A percentile compares a stretch with the other conserved stretches of the same genome.
These are phyloP conservation scores for Hylaea fasciaria DNA, from an alignment of 2,888 invertebrate genomes.

Conservation along the genomic window DNA sequence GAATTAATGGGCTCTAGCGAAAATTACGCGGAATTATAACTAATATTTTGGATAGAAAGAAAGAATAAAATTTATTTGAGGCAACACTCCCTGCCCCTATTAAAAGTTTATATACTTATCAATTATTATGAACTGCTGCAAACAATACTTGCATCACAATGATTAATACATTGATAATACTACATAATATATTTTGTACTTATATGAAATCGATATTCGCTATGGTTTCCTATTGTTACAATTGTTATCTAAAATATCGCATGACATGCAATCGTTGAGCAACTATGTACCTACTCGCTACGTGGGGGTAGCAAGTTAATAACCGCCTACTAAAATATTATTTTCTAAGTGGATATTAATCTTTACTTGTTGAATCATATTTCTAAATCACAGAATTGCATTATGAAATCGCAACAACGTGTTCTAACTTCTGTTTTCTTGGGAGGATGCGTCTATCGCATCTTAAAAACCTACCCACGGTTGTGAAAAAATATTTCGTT, in stretches of 20 bases:
- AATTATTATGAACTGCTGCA: no score
- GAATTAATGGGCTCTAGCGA: no score
- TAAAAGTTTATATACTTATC: no score
- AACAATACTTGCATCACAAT: no score
- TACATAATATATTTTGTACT: no score
- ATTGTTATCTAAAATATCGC: slow-evolving; percentile 6
- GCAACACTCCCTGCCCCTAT: no score
- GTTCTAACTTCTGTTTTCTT: not conserved
- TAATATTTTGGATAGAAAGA: no score
- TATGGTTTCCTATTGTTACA: not conserved
- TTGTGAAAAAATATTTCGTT: not conserved
- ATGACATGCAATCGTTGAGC: not conserved
- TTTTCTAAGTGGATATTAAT: not conserved
- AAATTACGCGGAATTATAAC: no score
- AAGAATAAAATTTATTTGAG: no score
- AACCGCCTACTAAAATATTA: slow-evolving; percentile 12
- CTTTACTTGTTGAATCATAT: not conserved
- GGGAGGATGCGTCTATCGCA: not conserved
- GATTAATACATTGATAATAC: no score
- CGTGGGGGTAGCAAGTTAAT: no score
- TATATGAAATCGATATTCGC: no score
- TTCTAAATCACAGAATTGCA: not conserved
- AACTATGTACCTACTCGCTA: not conserved
- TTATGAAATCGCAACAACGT: not conserved
- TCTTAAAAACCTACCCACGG: slow-evolving; percentile 5